A percentile compares a stretch with the other conserved stretches of the same genome.
phyloP scores from a whole-genome alignment of 2,113 vertebrate genomes.

The Leuciscus idus region DNA sequence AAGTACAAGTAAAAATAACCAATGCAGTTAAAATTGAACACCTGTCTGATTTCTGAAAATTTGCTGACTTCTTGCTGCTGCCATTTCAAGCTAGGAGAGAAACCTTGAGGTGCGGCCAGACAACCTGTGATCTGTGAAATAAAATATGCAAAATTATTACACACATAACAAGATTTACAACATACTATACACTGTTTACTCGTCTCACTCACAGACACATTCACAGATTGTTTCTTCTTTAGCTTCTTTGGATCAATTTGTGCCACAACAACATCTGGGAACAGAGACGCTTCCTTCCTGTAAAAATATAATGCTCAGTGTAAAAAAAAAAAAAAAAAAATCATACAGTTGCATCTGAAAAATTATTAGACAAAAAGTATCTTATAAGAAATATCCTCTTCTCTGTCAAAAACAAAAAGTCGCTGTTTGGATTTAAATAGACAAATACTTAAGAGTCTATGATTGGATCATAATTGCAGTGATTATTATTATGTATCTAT shows the following conservation, averaged over 20 bases:
- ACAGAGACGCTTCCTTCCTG: constrained; percentile 92
- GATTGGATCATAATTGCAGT: no score
- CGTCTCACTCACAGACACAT: constrained; percentile 83
- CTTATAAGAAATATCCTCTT: background rate
- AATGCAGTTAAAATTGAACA: constrained; percentile 49
- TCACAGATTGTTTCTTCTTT: constrained; percentile 88
- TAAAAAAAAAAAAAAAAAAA: no score
- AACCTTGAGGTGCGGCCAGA: constrained; percentile 88
- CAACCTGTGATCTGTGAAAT: constrained; percentile 84
- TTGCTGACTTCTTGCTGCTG: constrained; percentile 90
- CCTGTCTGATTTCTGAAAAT: constrained; percentile 87
- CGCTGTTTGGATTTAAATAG: no score
- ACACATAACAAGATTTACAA: background rate
- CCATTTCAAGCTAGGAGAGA: constrained; percentile 89
- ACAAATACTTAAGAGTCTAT: no score
- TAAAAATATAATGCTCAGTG: constrained; percentile 48
- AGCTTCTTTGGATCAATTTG: constrained; percentile 95
- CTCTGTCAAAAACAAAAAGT: no score
- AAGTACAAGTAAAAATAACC: background rate
- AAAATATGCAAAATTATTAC: constrained; percentile 17
- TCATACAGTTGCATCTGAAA: background rate
- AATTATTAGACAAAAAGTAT: background rate
- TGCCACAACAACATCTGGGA: constrained; percentile 94
- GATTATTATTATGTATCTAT: no score
- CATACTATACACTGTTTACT: background rate